phyloP scores from a whole-genome alignment of 2,888 invertebrate genomes.

The Tenodera sinensis region DNA sequence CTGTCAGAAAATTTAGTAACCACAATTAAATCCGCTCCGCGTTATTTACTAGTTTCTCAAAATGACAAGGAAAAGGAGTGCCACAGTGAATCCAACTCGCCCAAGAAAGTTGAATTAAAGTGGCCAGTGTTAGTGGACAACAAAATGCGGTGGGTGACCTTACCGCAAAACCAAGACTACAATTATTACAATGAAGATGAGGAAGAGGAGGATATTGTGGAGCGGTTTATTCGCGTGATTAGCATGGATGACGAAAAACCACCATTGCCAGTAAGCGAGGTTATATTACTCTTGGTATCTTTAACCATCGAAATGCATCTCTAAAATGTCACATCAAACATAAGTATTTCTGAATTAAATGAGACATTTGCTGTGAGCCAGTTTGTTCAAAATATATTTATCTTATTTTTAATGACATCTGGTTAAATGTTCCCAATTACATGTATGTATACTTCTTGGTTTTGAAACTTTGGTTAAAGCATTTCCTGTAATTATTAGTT shows the following conservation, averaged over 20 bases:
- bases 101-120: constrained; percentile 49
- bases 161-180: constrained; percentile 38
- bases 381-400: too few species aligned
- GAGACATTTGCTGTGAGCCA: too few species aligned
- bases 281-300: not conserved
- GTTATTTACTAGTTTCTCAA: constrained; percentile 41
- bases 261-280: constrained; percentile 17
- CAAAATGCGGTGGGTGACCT: constrained; percentile 49
- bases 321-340: too few species aligned
- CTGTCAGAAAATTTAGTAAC: constrained; percentile 31
- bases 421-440: too few species aligned
- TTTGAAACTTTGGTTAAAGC: too few species aligned
- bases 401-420: too few species aligned
- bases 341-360: too few species aligned
- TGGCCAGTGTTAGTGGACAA: constrained; percentile 55
- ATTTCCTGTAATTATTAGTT: too few species aligned
- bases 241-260: constrained; percentile 48
- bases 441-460: too few species aligned
- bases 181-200: constrained; percentile 42
- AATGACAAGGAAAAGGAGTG: constrained; percentile 35
- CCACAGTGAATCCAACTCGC: constrained; percentile 46
- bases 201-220: constrained; percentile 53
- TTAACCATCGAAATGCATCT: too few species aligned
- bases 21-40: constrained; percentile 39
- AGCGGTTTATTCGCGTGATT: constrained; percentile 55